A percentile compares a stretch with the other conserved stretches of the same genome.
Evolutionary conservation across 2,797 vertebrate genomes (phyloP).

Genomic region (Sternotherus odoratus): DNA sequence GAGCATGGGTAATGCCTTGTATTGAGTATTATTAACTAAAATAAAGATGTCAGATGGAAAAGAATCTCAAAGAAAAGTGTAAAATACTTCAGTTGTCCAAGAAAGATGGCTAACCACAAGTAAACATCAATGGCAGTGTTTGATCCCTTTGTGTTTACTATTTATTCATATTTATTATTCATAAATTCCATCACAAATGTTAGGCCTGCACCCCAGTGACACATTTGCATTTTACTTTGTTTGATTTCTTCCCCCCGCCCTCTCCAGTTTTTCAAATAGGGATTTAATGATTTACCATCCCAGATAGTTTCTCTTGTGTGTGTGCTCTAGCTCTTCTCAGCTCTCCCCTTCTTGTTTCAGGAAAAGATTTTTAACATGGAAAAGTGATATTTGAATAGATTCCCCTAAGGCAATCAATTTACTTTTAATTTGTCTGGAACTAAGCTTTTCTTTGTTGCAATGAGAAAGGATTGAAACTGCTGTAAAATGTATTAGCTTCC

Average conservation of each 20-base stretch:
- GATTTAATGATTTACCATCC: slow-evolving; percentile 76
- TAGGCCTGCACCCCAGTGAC: slow-evolving; percentile 74
- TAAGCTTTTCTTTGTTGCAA: slow-evolving; percentile 85
- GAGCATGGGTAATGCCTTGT: background rate
- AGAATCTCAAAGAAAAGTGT: slow-evolving; percentile 56
- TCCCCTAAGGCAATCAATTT: slow-evolving; percentile 87
- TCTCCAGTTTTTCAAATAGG: slow-evolving; percentile 73
- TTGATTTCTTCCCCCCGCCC: background rate
- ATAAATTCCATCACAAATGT: slow-evolving; percentile 83
- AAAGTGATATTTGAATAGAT: slow-evolving; percentile 85
- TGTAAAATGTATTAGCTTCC: slow-evolving; percentile 92
- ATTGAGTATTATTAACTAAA: background rate
- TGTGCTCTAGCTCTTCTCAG: slow-evolving; percentile 39
- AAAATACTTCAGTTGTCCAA: slow-evolving; percentile 72
- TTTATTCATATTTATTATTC: slow-evolving; percentile 85
- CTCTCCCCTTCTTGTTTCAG: slow-evolving; percentile 73
- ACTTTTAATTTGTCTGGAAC: slow-evolving; percentile 90
- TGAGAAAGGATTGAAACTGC: slow-evolving; percentile 88
- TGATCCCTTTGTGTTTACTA: slow-evolving; percentile 80
- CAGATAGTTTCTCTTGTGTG: slow-evolving; percentile 40
- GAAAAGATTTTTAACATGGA: slow-evolving; percentile 80
- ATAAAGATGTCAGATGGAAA: slow-evolving; percentile 25
- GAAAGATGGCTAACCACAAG: slow-evolving; percentile 75
- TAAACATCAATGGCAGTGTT: slow-evolving; percentile 76
- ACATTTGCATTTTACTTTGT: slow-evolving; percentile 84